phyloP scores from a whole-genome alignment of 30 jellyfish, hydroid and myxozoan genomes.

The Aurelia sp. region DNA sequence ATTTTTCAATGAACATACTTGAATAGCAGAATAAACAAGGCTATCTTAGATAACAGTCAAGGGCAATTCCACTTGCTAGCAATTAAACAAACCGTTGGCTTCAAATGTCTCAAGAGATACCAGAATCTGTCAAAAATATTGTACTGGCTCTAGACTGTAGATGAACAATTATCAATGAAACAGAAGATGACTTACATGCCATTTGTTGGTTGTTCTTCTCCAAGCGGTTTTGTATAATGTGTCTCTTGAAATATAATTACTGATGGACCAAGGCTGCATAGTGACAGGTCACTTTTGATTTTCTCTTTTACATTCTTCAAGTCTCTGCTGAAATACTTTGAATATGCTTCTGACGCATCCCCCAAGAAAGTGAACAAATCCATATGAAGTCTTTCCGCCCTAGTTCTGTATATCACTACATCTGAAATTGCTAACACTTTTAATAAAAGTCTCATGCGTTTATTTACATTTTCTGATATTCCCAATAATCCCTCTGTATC shows the following conservation, averaged over 20 bases:
- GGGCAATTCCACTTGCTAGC: too few species aligned
- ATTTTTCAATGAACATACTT: too few species aligned
- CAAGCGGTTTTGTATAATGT: constrained; percentile 96
- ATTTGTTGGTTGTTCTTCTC: constrained; percentile 64
- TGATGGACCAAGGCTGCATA: constrained; percentile 98
- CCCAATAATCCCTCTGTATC: constrained; percentile 99
- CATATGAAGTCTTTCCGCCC: constrained; percentile 99
- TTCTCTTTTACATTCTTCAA: constrained; percentile 88
- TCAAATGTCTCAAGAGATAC: too few species aligned
- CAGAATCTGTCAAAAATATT: not conserved
- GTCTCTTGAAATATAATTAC: constrained; percentile 97
- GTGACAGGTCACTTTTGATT: constrained; percentile 82
- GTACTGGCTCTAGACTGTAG: not conserved
- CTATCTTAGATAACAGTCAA: too few species aligned
- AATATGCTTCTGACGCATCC: constrained; percentile 99
- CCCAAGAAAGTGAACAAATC: constrained; percentile 97
- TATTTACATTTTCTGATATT: constrained; percentile 93
- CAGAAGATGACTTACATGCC: constrained; percentile 70
- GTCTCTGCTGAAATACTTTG: constrained; percentile 93
- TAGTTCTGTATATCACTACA: constrained; percentile 94
- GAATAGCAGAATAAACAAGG: too few species aligned
- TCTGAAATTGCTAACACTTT: constrained; percentile 96
- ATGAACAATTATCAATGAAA: not conserved
- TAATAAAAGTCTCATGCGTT: constrained; percentile 95
- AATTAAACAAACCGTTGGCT: too few species aligned